Conservation (phyloP, 2,888 invertebrate genomes). For the Incurvaria masculella region DNA sequence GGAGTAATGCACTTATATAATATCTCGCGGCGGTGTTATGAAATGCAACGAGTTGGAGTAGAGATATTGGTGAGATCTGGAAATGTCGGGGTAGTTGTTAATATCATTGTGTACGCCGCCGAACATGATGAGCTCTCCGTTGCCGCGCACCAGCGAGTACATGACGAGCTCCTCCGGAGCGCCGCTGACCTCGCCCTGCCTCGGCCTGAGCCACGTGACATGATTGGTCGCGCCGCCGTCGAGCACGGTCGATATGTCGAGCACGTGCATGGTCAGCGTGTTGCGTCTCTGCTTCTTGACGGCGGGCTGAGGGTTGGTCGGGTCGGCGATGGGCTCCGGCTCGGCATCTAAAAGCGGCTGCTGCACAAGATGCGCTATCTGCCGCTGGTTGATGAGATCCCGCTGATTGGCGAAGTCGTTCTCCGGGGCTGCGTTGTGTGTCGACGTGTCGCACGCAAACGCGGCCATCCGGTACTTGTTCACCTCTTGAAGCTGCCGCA, state of each 20-base stretch:
- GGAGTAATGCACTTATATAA: no score
- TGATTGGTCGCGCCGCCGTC: slow-evolving; percentile 60
- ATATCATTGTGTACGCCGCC: slow-evolving; percentile 90
- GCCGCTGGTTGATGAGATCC: slow-evolving; percentile 48
- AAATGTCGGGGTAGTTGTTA: slow-evolving; percentile 50
- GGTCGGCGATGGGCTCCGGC: slow-evolving; percentile 30
- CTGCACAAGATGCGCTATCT: slow-evolving; percentile 43
- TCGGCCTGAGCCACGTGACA: slow-evolving; percentile 67
- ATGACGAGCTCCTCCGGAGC: slow-evolving; percentile 88
- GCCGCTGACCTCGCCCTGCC: slow-evolving; percentile 62
- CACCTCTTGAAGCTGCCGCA: slow-evolving; percentile 47
- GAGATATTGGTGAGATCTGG: slow-evolving; percentile 57
- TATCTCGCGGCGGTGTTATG: slow-evolving; percentile 68
- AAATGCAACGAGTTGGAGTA: slow-evolving; percentile 78
- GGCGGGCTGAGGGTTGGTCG: slow-evolving; percentile 29
- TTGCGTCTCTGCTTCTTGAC: slow-evolving; percentile 62
- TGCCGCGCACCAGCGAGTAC: slow-evolving; percentile 85
- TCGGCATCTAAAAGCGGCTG: slow-evolving; percentile 35
- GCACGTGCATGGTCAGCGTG: slow-evolving; percentile 77
- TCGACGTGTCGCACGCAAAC: slow-evolving; percentile 44
- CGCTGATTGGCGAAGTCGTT: slow-evolving; percentile 50
- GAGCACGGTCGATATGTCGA: slow-evolving; percentile 76
- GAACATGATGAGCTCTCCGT: slow-evolving; percentile 92
- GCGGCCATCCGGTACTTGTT: slow-evolving; percentile 53
- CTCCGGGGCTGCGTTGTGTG: slow-evolving; percentile 33